These are phyloP conservation scores for Heteromyza rotundicornis DNA, from an alignment of 2,888 invertebrate genomes.

Conservation along the genomic window DNA sequence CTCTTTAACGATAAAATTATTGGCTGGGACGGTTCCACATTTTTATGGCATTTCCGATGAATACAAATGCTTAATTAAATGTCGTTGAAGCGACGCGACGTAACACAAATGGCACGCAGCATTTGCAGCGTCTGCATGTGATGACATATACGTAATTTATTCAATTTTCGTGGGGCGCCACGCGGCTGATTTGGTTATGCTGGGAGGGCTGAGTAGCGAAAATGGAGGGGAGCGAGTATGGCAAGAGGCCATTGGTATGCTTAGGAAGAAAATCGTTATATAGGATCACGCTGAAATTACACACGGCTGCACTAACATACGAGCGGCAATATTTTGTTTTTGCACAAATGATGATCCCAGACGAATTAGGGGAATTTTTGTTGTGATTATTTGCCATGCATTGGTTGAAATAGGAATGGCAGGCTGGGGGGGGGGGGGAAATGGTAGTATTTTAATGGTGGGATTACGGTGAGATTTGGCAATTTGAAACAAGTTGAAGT, in stretches of 20 bases:
- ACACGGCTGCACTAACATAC: slow-evolving; percentile 24
- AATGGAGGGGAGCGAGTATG: slow-evolving; percentile 18
- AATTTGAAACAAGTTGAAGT: too few species aligned
- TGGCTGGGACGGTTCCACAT: slow-evolving; percentile 28
- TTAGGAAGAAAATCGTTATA: not conserved
- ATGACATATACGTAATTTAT: slow-evolving; percentile 53
- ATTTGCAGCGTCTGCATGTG: slow-evolving; percentile 40
- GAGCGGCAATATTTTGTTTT: slow-evolving; percentile 46
- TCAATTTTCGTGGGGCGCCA: slow-evolving; percentile 43
- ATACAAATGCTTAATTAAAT: slow-evolving; percentile 60
- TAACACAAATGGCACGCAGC: slow-evolving; percentile 10
- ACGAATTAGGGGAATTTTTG: slow-evolving; percentile 39
- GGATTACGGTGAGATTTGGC: slow-evolving; percentile 50
- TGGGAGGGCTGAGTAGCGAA: not conserved
- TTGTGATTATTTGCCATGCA: slow-evolving; percentile 47
- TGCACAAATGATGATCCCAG: slow-evolving; percentile 54
- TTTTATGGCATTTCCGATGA: slow-evolving; percentile 56
- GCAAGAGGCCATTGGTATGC: too few species aligned
- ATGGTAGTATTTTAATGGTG: slow-evolving; percentile 48
- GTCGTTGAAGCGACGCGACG: slow-evolving; percentile 32
- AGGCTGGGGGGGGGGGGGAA: not conserved
- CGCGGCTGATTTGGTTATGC: not conserved
- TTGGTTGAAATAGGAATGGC: not conserved
- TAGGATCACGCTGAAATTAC: not conserved
- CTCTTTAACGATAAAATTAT: too few species aligned